Evolutionary conservation across 2,888 invertebrate genomes (phyloP).

Genomic region (Neoaliturus tenellus): DNA sequence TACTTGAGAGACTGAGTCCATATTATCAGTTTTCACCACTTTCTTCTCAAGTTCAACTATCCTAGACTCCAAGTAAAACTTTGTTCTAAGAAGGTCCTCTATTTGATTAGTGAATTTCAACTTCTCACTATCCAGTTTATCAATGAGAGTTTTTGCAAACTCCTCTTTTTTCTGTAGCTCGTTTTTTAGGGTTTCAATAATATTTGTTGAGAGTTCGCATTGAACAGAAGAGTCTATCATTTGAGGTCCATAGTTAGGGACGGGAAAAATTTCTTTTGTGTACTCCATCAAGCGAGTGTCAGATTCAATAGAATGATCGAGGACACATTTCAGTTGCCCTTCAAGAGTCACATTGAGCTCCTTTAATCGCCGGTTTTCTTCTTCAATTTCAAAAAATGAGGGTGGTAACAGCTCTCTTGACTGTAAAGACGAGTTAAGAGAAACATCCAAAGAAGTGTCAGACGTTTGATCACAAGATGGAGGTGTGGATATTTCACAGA

Average conservation of each 20-base stretch:
- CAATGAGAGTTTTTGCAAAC: too few species aligned
- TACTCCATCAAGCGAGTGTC: background rate
- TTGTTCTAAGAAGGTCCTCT: too few species aligned
- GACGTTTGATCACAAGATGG: background rate
- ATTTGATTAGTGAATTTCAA: too few species aligned
- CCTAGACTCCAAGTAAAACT: too few species aligned
- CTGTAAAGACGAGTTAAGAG: too few species aligned
- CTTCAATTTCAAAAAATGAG: background rate
- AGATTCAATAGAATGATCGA: background rate
- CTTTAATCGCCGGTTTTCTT: background rate
- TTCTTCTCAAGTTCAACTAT: too few species aligned
- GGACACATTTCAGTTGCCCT: background rate
- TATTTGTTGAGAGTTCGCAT: too few species aligned
- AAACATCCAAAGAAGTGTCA: background rate
- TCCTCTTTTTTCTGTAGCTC: too few species aligned
- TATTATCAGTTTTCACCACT: too few species aligned
- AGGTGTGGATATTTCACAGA: background rate
- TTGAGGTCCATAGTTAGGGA: background rate
- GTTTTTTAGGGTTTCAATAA: too few species aligned
- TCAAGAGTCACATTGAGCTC: background rate
- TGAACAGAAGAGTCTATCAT: background rate
- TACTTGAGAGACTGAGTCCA: too few species aligned
- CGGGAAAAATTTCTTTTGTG: background rate
- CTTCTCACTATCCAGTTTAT: too few species aligned
- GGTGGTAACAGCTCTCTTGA: background rate